Base-by-base conservation (phyloP, 2,113 vertebrate species). In the Colius striatus region DNA sequence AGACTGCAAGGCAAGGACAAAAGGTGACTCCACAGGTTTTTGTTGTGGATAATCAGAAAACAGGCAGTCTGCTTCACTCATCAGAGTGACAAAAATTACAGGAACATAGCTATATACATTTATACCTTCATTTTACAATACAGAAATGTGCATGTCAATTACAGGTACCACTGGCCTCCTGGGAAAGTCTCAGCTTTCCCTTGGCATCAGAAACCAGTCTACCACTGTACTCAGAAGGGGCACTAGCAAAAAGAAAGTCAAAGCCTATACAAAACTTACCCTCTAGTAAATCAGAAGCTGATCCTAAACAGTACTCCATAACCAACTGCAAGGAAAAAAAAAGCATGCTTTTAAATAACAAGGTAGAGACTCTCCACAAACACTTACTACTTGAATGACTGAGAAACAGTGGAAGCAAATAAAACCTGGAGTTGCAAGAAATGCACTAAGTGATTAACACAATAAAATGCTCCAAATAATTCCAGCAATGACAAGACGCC, bases 251-350 rank as follows among this genome's bases (percentile, higher is more conserved):
- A 85, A 65, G 21, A 61, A 70, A 91, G 47, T 10, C 22, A n/a
- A 54, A 61, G 43, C 13, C 38, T 30, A 25, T 16, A 54, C n/a
- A n/a, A 54, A 94, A 84, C 98, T 98, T 97, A 99, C 99, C 99
- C 96, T 99, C 99, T 97, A 99, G 97, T 91, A 99, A 97, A 97
- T 99, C 99, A 89, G 99, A 99, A 92, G 99, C 99, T 58, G 99
- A 99, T 97, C 99, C 99, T 97, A 99, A 98, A 95, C 99, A 99
- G 95, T 99, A 99, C 96, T 99, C 99, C 99, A 99, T 99, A 97
- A 99, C 99, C 98, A 99, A 96, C 99, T 99, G 97, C 82, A 98
- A 98, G 9, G 96, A 60, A 97, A 48, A 96, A 90, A 62, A 94
- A 72, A 85, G 16, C 26, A 92, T 12, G 61, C 6, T n/a, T 72